phyloP scores from a whole-genome alignment of 2,113 vertebrate genomes.

The Crotalus tigris region DNA sequence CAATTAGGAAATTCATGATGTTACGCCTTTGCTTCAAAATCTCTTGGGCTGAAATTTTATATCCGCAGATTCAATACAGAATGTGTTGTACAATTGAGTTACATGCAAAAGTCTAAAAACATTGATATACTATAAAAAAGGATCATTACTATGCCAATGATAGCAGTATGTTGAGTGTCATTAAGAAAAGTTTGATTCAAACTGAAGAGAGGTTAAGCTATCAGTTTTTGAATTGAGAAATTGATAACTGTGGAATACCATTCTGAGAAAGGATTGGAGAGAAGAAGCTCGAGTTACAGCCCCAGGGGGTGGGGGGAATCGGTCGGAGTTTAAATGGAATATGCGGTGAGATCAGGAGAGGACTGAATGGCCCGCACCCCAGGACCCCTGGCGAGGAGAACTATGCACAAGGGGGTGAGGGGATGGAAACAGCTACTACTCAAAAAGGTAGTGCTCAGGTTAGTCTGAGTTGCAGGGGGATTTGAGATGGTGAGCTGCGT shows the following conservation, averaged over 20 bases:
- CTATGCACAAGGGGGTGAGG: no score
- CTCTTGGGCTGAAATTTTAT: conserved; percentile 60
- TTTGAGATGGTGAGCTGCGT: no score
- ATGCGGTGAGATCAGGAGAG: no score
- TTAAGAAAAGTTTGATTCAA: conserved; percentile 22
- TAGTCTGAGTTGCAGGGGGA: no score
- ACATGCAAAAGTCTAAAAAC: conserved; percentile 43
- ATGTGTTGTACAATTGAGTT: conserved; percentile 52
- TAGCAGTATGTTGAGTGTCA: conserved; percentile 35
- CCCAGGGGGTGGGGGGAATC: no score
- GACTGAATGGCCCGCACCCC: no score
- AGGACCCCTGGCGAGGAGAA: no score
- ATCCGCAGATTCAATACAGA: conserved; percentile 59
- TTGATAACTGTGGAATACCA: neutral
- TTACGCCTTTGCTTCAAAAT: conserved; percentile 53
- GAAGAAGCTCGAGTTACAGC: neutral
- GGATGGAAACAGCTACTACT: no score
- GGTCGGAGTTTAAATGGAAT: no score
- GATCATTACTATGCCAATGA: conserved; percentile 42
- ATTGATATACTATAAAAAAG: conserved; percentile 64
- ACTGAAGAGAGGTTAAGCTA: neutral
- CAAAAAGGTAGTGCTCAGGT: no score
- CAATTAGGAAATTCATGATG: conserved; percentile 44
- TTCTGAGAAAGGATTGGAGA: neutral
- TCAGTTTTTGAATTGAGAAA: neutral